Evolutionary conservation across 2,797 vertebrate genomes (phyloP), one percentile per base, ranked within the genome.

Genomic region (Sus cebifrons): DNA sequence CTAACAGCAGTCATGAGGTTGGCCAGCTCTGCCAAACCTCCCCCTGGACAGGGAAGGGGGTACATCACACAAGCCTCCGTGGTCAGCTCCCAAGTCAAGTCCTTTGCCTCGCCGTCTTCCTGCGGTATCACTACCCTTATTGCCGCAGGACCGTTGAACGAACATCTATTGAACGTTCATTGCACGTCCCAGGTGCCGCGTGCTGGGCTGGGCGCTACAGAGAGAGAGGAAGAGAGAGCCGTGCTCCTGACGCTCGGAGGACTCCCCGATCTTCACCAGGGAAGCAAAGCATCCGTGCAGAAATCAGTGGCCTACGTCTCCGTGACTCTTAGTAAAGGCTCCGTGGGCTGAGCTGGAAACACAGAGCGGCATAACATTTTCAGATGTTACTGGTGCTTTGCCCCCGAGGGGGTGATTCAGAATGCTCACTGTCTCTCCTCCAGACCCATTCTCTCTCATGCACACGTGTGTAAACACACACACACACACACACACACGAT

Each of bases 331-430:
- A 81, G 8, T 54, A 74, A 78, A 77, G 25, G 3, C 60, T 96
- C 20, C 20, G 11, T 36, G 18, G 62, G n/a, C 25, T 70, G 27
- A 93, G 62, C 94, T 44, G n/a, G 73, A 96, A 94, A 78, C 54
- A n/a, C 11, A 79, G 32, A 89, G 52, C 56, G 75, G 62, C 32
- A 36, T 64, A 89, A 89, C 16, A 27, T 67, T 81, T 93, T 94
- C 62, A 87, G 40, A 16, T 40, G 82, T 81, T 89, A 20, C 36
- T 68, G 13, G 32, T 78, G 52, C 18, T 93, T 97, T 92, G 29
- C 9, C 27, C 4, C 14, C n/a, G 62, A 81, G 62, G 20, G 92
- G 21, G 25, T 78, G 92, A 74, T 75, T 73, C 77, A 82, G 16
- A 49, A 21, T 81, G 73, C 15, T 56, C 36, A 62, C 0, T 65